A percentile compares a stretch with the other conserved stretches of the same genome.
Conservation (phyloP, 2,888 invertebrate genomes). For the Psococerastis gibbosa region DNA sequence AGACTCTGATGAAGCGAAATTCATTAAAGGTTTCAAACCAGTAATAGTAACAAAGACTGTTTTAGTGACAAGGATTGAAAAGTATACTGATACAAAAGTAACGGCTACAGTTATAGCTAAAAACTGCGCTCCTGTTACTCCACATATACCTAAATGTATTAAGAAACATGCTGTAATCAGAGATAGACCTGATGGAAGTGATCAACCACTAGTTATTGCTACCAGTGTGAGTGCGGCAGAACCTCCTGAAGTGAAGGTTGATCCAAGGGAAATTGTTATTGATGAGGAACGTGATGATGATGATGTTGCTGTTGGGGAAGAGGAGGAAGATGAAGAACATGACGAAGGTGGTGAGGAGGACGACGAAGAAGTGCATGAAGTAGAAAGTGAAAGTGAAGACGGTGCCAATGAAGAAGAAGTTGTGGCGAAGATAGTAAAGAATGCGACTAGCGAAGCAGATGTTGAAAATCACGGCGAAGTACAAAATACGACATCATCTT, state of each 20-base stretch:
- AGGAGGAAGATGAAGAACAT: neutral
- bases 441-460: too few species aligned
- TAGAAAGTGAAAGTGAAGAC: too few species aligned
- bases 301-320: neutral
- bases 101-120: constrained; percentile 17
- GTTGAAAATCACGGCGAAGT: too few species aligned
- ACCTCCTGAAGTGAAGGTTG: neutral
- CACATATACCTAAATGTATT: neutral
- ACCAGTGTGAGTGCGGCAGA: neutral
- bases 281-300: neutral
- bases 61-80: constrained; percentile 17
- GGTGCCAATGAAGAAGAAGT: too few species aligned
- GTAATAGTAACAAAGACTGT: constrained; percentile 16
- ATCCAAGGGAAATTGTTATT: neutral
- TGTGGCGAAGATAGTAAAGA: too few species aligned
- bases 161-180: neutral
- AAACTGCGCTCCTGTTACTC: constrained; percentile 16
- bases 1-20: neutral
- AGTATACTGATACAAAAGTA: constrained; percentile 15
- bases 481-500: too few species aligned
- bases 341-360: too few species aligned
- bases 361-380: too few species aligned
- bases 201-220: neutral
- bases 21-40: neutral
- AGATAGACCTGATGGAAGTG: neutral